These are phyloP conservation scores for Bicyclus anynana DNA, from an alignment of 1,140 invertebrate species.

Conservation along the genomic window DNA sequence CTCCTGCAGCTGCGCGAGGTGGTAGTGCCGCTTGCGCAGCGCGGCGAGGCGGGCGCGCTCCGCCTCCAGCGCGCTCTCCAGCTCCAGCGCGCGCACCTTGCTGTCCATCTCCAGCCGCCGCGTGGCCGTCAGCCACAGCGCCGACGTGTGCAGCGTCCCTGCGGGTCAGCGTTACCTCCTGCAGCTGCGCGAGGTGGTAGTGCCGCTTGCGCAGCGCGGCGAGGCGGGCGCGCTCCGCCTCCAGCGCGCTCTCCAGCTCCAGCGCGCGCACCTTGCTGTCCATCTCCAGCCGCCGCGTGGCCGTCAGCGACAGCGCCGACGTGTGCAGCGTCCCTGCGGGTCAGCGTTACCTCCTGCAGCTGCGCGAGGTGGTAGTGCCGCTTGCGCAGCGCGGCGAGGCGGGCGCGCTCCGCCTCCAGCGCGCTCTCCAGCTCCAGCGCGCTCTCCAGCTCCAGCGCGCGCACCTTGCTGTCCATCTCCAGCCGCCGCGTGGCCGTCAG, in stretches of 20 bases:
- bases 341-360: conserved; percentile 69
- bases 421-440: conserved; percentile 92
- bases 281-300: conserved; percentile 97
- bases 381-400: conserved; percentile 90
- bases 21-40: conserved; percentile 95
- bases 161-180: conserved; percentile 43
- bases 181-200: conserved; percentile 90
- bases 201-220: conserved; percentile 93
- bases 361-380: conserved; percentile 95
- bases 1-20: conserved; percentile 84
- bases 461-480: conserved; percentile 97
- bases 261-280: conserved; percentile 95
- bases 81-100: conserved; percentile 93
- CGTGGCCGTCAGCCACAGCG: conserved; percentile 82
- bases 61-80: conserved; percentile 93
- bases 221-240: conserved; percentile 90
- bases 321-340: conserved; percentile 91
- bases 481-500: conserved; percentile 95
- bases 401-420: conserved; percentile 90
- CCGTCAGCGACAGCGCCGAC: conserved; percentile 91
- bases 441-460: conserved; percentile 74
- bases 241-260: conserved; percentile 93
- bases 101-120: conserved; percentile 97
- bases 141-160: not conserved
- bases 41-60: conserved; percentile 90